Evolutionary conservation across 2,797 vertebrate species (phyloP).

Genomic region (Luscinia luscinia): DNA sequence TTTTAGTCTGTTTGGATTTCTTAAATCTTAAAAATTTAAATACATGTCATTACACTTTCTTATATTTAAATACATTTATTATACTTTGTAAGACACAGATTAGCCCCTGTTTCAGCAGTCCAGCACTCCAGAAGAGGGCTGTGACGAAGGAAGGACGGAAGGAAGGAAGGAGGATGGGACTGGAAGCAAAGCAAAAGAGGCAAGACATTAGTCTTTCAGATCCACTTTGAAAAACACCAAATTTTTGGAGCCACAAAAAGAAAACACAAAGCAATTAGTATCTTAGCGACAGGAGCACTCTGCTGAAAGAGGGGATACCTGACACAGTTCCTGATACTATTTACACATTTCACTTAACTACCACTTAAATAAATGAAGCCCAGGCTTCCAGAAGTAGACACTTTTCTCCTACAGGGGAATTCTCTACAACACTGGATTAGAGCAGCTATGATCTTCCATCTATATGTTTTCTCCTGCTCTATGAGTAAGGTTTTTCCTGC

Average conservation of each 20-base stretch:
- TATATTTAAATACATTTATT: background rate
- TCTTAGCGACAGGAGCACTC: background rate
- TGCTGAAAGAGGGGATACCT: background rate
- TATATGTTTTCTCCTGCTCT: background rate
- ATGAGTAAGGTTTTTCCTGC: background rate
- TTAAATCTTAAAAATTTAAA: background rate
- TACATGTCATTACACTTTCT: background rate
- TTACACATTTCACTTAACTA: background rate
- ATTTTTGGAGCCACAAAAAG: background rate
- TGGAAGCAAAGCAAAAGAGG: background rate
- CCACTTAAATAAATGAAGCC: background rate
- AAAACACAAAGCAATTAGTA: background rate
- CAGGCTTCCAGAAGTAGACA: background rate
- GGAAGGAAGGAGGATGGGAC: background rate
- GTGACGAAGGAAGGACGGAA: background rate
- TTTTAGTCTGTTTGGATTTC: too few relatives aligned
- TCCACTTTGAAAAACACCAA: background rate
- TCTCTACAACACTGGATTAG: background rate
- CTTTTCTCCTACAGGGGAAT: background rate
- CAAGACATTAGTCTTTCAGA: background rate
- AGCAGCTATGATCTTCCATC: background rate
- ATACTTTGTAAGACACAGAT: background rate
- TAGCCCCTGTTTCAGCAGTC: background rate
- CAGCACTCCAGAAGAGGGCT: background rate
- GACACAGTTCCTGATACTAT: background rate